Percentiles rank a stretch among this genome's conserved stretches.
phyloP scores from a whole-genome alignment of 35 echinoderm and acorn worm species.

The Nesometra sesokonis region DNA sequence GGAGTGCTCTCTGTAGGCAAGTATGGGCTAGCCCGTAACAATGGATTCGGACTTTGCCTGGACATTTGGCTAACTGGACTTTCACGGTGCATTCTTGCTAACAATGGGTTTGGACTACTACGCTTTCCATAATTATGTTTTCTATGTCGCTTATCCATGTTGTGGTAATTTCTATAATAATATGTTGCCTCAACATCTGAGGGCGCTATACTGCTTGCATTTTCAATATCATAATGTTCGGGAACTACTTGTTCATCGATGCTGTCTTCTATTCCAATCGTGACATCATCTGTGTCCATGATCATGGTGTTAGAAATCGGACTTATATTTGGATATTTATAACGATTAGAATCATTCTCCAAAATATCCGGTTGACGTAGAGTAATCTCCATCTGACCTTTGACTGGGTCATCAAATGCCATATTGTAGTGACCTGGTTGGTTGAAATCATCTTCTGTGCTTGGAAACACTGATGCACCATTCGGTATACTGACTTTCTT shows the following conservation, averaged over 20 bases:
- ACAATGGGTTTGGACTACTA: constrained; percentile 67
- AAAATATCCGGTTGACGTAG: constrained; percentile 45
- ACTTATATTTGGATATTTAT: not conserved
- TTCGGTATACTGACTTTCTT: not conserved
- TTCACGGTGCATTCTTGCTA: constrained; percentile 48
- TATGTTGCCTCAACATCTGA: constrained; percentile 94
- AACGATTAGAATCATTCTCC: constrained; percentile 9
- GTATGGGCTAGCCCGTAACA: constrained; percentile 20
- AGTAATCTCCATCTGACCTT: not conserved
- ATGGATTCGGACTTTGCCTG: constrained; percentile 47
- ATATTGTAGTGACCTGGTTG: not conserved
- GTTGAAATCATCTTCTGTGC: not conserved
- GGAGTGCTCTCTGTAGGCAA: constrained; percentile 18
- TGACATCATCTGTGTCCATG: not conserved
- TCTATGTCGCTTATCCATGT: constrained; percentile 43
- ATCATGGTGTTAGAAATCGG: not conserved
- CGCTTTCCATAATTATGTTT: constrained; percentile 47
- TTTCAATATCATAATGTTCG: constrained; percentile 95
- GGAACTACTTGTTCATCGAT: not conserved
- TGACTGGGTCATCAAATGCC: not conserved
- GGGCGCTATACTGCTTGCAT: constrained; percentile 95
- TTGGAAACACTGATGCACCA: not conserved
- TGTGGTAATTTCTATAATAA: constrained; percentile 90
- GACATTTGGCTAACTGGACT: constrained; percentile 45
- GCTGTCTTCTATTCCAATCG: not conserved